Conservation (phyloP, 2,113 vertebrate genomes). For the Labeo catla region DNA sequence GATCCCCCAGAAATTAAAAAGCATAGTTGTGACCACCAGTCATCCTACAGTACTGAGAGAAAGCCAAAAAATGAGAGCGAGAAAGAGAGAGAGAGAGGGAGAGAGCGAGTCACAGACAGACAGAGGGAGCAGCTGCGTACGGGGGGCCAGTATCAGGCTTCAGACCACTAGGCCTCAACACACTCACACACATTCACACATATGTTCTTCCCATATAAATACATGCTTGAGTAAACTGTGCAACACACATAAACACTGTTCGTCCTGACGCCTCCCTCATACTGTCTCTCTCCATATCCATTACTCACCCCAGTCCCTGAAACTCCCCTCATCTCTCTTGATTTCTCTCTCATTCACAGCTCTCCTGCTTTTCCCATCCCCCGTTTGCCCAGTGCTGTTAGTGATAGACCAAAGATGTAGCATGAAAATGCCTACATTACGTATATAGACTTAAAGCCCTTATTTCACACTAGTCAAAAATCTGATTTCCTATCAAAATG, state of each 20-base stretch:
- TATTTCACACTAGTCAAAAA: neutral
- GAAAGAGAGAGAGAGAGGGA: neutral
- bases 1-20: neutral
- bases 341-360: slow-evolving; percentile 22
- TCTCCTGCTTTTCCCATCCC: neutral
- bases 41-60: slow-evolving; percentile 30
- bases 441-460: neutral
- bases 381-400: neutral
- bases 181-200: slow-evolving; percentile 25
- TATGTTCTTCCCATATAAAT: slow-evolving; percentile 12
- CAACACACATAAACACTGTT: slow-evolving; percentile 14
- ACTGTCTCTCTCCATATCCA: slow-evolving; percentile 18
- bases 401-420: neutral
- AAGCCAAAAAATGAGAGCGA: neutral
- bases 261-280: slow-evolving; percentile 15
- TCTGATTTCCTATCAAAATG: neutral
- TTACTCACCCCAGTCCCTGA: slow-evolving; percentile 1
- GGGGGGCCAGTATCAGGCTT: slow-evolving; percentile 51
- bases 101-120: neutral
- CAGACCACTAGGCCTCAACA: slow-evolving; percentile 41
- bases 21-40: slow-evolving; percentile 14
- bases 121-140: slow-evolving; percentile 42
- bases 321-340: slow-evolving; percentile 26
- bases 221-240: slow-evolving; percentile 30
- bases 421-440: neutral